Evolutionary conservation across 2,113 vertebrate species (phyloP), one percentile per base, ranked within the genome.

Genomic region (Furnarius figulus): DNA sequence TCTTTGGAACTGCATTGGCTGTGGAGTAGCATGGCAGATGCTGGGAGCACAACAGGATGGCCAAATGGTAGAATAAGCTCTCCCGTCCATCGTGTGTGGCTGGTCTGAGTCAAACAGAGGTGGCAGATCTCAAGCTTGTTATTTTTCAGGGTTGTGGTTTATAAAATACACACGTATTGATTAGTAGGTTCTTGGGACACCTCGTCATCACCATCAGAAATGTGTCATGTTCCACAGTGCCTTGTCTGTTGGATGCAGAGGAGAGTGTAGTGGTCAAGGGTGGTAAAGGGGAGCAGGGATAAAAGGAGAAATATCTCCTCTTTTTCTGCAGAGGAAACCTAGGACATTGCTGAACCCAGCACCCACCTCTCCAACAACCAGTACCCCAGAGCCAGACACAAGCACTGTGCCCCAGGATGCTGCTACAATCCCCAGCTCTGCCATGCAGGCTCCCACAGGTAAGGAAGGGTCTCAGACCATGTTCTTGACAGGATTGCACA

Each of bases 381-480:
- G 99, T 98, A 99, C 99, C 68, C 99, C 99, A 87, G 99, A 99
- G 93, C 99, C 99, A 56, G 99, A 99, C 97, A 99, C 99, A 97
- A 99, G 99, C 98, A 99, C 99, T 95, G 99, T 99, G 82, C 99
- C 99, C 84, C 98, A 99, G 98, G 99, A 99, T 94, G 99, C 99
- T 70, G 99, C 99, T 95, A 99, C 99, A 95, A 99, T 99, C 96
- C 99, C 99, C 97, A 99, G 97, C 94, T 98, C 99, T 96, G 99
- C 99, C 97, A 98, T 99, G 97, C 99, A 99, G 98, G 99, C 99
- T 80, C 99, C 99, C 90, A 99, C 99, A 98, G 99, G 99, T 99
- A 98, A 98, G 87, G 79, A 90, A 42, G 68, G 23, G 85, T 85
- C 81, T 83, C 6, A 2, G 46, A 76, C 61, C 24, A 9, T 65